phyloP scores from a whole-genome alignment of 2,888 invertebrate species.

The Synergus gifuensis region DNA sequence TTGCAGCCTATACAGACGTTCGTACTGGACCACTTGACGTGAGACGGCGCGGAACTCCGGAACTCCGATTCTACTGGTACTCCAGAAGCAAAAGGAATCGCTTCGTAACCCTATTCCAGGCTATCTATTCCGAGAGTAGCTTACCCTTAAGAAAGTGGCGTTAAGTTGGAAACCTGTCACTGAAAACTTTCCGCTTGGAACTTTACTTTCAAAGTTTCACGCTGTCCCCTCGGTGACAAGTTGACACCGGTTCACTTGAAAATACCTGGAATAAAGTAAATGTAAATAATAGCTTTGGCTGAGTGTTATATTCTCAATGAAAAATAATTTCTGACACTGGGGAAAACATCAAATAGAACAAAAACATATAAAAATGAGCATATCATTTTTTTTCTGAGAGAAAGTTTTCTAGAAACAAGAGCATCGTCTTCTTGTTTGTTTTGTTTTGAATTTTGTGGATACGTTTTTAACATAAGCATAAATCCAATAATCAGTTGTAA shows the following conservation, averaged over 20 bases:
- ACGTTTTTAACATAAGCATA: too few species aligned
- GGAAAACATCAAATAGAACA: not conserved
- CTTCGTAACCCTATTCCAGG: conserved; percentile 42
- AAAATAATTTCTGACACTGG: not conserved
- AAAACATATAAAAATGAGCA: too few species aligned
- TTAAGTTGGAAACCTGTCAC: conserved; percentile 38
- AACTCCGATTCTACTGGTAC: conserved; percentile 59
- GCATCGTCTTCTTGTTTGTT: too few species aligned
- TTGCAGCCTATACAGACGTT: conserved; percentile 65
- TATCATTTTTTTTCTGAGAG: too few species aligned
- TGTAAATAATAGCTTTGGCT: not conserved
- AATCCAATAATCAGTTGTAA: not conserved
- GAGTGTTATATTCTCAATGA: not conserved
- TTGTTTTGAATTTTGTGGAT: too few species aligned
- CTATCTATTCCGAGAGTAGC: conserved; percentile 53
- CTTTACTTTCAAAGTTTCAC: not conserved
- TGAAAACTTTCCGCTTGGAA: conserved; percentile 3
- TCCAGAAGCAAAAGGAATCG: conserved; percentile 56
- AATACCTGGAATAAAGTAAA: not conserved
- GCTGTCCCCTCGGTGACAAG: not conserved
- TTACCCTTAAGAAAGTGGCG: conserved; percentile 32
- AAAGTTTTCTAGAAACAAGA: too few species aligned
- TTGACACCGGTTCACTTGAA: conserved; percentile 19
- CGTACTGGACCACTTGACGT: conserved; percentile 66
- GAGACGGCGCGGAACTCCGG: conserved; percentile 67